Percentiles rank a stretch among this genome's conserved stretches.
These are phyloP conservation scores for Lithophane socia DNA, from an alignment of 2,888 invertebrate species.

Conservation along the genomic window DNA sequence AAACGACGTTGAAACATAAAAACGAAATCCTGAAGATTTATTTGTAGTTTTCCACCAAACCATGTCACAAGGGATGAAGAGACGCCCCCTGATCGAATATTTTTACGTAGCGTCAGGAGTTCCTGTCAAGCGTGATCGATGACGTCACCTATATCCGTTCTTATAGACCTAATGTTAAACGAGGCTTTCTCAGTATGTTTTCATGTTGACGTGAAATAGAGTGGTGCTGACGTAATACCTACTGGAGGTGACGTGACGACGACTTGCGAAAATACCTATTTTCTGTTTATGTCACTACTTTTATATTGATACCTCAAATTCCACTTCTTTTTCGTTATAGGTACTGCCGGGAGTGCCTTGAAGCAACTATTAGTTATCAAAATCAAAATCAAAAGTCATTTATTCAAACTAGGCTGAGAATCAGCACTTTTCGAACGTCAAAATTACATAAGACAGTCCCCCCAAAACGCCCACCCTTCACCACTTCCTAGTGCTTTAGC, in stretches of 20 bases:
- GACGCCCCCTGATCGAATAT: constrained; percentile 51
- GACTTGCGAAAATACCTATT: constrained; percentile 14
- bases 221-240: constrained; percentile 32
- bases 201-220: constrained; percentile 29
- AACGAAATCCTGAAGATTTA: constrained; percentile 12
- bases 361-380: background rate
- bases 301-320: background rate
- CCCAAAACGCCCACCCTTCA: too few species aligned
- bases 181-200: constrained; percentile 32
- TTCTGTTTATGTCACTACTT: background rate
- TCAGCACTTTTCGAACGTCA: too few species aligned
- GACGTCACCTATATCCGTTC: constrained; percentile 48
- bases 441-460: too few species aligned
- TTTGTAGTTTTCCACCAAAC: constrained; percentile 5
- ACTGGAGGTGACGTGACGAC: background rate
- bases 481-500: too few species aligned
- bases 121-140: constrained; percentile 53
- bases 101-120: constrained; percentile 41
- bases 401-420: too few species aligned
- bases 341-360: too few species aligned
- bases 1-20: background rate
- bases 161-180: constrained; percentile 31
- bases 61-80: constrained; percentile 7
- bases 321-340: background rate
- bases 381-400: too few species aligned